Evolutionary conservation across 2,888 invertebrate species (phyloP), one percentile per base, ranked within the genome.

Genomic region (Capitulum mitella): DNA sequence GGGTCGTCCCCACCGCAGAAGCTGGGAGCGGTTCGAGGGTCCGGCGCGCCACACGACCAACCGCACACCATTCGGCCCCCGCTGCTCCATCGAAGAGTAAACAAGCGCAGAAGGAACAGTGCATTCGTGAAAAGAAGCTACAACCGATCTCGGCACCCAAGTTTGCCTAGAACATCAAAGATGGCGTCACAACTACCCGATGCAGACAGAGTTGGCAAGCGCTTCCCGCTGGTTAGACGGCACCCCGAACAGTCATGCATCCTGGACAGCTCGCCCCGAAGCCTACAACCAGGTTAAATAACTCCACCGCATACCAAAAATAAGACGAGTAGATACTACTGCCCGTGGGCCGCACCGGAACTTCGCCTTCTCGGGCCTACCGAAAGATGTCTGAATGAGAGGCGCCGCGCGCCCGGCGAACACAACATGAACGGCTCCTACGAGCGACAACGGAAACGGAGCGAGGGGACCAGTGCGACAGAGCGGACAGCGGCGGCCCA

Each of bases 361-460:
- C 64, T 16, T 29, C 34, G 64, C 32, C 64, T 10, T 10, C 5
- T 19, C 16, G 22, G 51, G 64, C 5, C 64, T 14, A 14, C 16
- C 34, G 64, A 19, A 32, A 16, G 64, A 32, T 29, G 64, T 19
- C 16, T 29, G 3, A 16, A 29, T 5, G 32, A 10, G 19, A 29
- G 34, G 64, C 34, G 32, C 32, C 32, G 64, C 61, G 32, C 64
- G 58, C 58, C n/a, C n/a, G 34, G 29, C 19, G 34, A 64, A 64
- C 64, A 64, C 64, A 64, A 64, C 64, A 64, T 64, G 64, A 64
- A 34, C 1, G n/a, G 32, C 61, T 34, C 51, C 34, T 64, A 64
- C 29, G 34, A 64, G 64, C 64, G 64, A 64, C 64, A 64, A 64
- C 64, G 64, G 19, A 64, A 34, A 32, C 64, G 34, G 32, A 64